phyloP scores from a whole-genome alignment of 92 coral and sea anemone species.

The Heliopora coerulea region DNA sequence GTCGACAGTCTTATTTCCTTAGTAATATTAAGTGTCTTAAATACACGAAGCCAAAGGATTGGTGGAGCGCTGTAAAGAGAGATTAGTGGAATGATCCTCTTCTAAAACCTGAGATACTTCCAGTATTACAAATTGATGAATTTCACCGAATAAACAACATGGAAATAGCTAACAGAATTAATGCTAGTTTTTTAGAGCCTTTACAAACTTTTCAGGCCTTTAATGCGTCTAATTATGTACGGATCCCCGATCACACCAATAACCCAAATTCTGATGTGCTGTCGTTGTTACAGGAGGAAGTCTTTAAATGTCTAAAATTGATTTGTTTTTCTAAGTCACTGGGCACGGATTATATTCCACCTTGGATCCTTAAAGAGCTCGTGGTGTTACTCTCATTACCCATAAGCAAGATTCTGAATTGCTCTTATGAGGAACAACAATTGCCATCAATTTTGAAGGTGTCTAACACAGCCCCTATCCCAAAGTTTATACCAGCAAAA shows the following conservation, averaged over 20 bases:
- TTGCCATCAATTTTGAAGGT: not conserved
- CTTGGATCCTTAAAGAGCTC: conserved; percentile 14
- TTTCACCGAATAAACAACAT: not conserved
- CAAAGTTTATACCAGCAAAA: not conserved
- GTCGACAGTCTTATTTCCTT: not conserved
- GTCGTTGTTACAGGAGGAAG: conserved; percentile 12
- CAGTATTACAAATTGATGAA: conserved; percentile 8
- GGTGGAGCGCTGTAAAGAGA: conserved; percentile 24
- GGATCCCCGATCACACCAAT: not conserved
- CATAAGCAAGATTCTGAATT: conserved; percentile 4
- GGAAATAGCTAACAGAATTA: conserved; percentile 19
- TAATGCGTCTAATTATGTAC: not conserved
- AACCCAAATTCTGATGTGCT: not conserved
- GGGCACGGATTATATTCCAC: conserved; percentile 11
- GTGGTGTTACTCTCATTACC: conserved; percentile 3
- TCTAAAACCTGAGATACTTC: not conserved
- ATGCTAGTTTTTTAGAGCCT: conserved; percentile 9
- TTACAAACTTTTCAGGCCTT: conserved; percentile 5
- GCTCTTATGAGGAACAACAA: conserved; percentile 1
- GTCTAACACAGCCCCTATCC: conserved; percentile 9
- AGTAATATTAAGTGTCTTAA: conserved; percentile 14
- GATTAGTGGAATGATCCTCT: conserved; percentile 21
- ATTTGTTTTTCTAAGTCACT: not conserved
- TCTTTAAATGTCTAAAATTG: conserved; percentile 2
- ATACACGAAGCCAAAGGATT: conserved; percentile 11